Evolutionary conservation across 1,140 invertebrate species (phyloP).

Genomic region (Euwallacea similis): DNA sequence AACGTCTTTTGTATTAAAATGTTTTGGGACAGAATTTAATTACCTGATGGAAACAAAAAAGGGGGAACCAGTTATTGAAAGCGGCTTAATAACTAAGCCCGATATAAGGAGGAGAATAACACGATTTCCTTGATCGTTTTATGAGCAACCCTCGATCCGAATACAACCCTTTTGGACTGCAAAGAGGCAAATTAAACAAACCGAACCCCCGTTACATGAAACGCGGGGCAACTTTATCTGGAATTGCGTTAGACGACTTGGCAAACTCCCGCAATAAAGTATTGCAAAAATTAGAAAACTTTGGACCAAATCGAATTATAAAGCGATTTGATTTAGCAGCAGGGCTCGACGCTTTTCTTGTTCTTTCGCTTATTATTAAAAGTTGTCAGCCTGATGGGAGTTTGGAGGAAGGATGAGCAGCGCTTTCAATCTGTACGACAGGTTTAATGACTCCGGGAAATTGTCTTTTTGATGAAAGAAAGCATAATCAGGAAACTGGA

Average conservation of each 20-base stretch:
- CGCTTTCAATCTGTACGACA: neutral
- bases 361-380: slow-evolving; percentile 15
- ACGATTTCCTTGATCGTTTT: neutral
- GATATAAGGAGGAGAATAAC: too few species aligned
- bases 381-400: slow-evolving; percentile 2
- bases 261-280: slow-evolving; percentile 21
- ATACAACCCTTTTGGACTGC: neutral
- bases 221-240: too few species aligned
- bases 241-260: neutral
- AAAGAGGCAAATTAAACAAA: too few species aligned
- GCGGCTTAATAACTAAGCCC: too few species aligned
- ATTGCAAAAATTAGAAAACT: slow-evolving; percentile 30
- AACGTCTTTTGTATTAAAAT: slow-evolving; percentile 7
- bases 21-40: slow-evolving; percentile 5
- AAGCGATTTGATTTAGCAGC: slow-evolving; percentile 29
- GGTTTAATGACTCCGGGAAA: neutral
- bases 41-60: neutral
- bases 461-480: too few species aligned
- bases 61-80: too few species aligned
- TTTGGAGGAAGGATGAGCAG: neutral
- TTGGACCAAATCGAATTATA: slow-evolving; percentile 26
- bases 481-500: too few species aligned
- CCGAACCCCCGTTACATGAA: too few species aligned
- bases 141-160: neutral
- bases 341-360: slow-evolving; percentile 7